Conservation (phyloP, 2,888 invertebrate species). For the Axea sp. region DNA sequence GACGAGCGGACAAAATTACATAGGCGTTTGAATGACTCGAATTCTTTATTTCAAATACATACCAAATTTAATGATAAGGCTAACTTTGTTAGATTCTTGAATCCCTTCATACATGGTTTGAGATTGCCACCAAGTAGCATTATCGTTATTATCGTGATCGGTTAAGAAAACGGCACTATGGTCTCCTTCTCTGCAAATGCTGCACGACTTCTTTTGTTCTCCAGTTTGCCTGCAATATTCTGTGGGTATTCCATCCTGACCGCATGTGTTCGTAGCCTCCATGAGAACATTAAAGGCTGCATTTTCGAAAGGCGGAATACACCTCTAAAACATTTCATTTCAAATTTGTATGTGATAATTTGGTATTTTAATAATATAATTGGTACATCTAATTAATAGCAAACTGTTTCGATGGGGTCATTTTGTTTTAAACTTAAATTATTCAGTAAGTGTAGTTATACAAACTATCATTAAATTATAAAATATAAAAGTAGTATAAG, state of each 20-base stretch:
- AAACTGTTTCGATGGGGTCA: too few species aligned
- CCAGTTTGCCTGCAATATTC: conserved; percentile 97
- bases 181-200: conserved; percentile 85
- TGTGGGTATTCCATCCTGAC: conserved; percentile 86
- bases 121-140: conserved; percentile 98
- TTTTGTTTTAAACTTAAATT: too few species aligned
- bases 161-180: conserved; percentile 90
- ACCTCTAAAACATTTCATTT: conserved; percentile 92
- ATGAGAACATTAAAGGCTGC: conserved; percentile 94
- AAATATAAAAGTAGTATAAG: too few species aligned
- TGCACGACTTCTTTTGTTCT: conserved; percentile 90
- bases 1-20: too few species aligned
- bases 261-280: conserved; percentile 98
- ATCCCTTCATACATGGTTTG: conserved; percentile 98
- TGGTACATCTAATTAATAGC: too few species aligned
- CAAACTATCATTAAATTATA: too few species aligned
- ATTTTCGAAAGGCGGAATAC: conserved; percentile 97
- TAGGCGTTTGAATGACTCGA: too few species aligned
- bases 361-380: too few species aligned
- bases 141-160: conserved; percentile 93
- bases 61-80: conserved; percentile 94
- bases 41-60: conserved; percentile 68
- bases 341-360: too few species aligned
- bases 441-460: too few species aligned
- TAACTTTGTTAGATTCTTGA: conserved; percentile 94